Evolutionary conservation across 2,797 vertebrate genomes (phyloP).

Genomic region (Podargus strigoides): DNA sequence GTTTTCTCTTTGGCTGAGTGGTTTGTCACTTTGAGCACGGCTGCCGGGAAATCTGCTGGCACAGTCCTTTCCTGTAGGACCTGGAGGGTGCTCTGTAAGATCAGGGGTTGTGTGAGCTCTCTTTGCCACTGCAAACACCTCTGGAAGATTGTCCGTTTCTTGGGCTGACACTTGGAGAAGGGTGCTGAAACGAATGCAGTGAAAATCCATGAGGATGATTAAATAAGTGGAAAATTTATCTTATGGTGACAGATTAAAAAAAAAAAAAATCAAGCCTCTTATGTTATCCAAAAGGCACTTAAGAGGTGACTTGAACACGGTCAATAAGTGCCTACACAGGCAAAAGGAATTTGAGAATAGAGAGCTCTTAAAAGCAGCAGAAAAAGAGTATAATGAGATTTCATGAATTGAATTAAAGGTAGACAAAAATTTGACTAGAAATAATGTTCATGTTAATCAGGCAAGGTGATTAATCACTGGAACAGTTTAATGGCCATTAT

Average conservation of each 20-base stretch:
- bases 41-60: background rate
- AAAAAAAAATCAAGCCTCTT: background rate
- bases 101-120: background rate
- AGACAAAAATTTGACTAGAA: constrained; percentile 43
- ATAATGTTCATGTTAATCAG: constrained; percentile 4
- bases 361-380: constrained; percentile 10
- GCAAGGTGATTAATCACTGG: constrained; percentile 34
- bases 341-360: background rate
- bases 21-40: background rate
- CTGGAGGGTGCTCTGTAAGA: background rate
- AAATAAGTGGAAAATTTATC: background rate
- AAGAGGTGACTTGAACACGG: background rate
- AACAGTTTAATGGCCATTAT: background rate
- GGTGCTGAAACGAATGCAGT: background rate
- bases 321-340: background rate
- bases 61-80: background rate
- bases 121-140: background rate
- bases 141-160: background rate
- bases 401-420: constrained; percentile 32
- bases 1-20: background rate
- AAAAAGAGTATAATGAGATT: background rate
- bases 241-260: background rate
- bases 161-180: background rate
- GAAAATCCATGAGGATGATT: background rate
- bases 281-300: background rate